phyloP scores from a whole-genome alignment of 2,113 vertebrate genomes.

The Clarias batrachus region DNA sequence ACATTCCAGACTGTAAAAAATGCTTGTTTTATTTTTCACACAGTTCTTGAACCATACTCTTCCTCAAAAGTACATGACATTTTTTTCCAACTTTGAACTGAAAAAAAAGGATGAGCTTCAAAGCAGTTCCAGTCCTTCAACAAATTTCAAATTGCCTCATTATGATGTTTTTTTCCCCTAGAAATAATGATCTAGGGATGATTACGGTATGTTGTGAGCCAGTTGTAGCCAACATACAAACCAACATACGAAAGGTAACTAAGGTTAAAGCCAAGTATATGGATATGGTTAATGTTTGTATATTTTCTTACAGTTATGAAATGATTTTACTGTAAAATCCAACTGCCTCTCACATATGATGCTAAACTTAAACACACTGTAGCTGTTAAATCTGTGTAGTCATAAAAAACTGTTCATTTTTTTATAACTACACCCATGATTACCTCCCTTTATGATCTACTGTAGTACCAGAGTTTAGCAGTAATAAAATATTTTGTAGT shows the following conservation, averaged over 20 bases:
- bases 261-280: background rate
- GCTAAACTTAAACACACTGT: background rate
- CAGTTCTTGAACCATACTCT: background rate
- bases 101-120: background rate
- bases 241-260: background rate
- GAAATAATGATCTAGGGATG: background rate
- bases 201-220: background rate
- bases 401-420: background rate
- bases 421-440: slow-evolving; percentile 19
- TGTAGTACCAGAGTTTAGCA: background rate
- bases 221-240: background rate
- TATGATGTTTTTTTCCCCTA: background rate
- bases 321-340: background rate
- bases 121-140: background rate
- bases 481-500: slow-evolving; percentile 26
- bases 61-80: background rate
- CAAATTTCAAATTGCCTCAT: background rate
- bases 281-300: background rate
- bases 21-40: background rate
- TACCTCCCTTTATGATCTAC: background rate
- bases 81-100: background rate
- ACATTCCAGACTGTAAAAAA: background rate
- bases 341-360: background rate
- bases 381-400: background rate
- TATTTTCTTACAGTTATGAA: background rate